phyloP scores from a whole-genome alignment of 2,888 invertebrate genomes.

The Rhodophaea formosa region DNA sequence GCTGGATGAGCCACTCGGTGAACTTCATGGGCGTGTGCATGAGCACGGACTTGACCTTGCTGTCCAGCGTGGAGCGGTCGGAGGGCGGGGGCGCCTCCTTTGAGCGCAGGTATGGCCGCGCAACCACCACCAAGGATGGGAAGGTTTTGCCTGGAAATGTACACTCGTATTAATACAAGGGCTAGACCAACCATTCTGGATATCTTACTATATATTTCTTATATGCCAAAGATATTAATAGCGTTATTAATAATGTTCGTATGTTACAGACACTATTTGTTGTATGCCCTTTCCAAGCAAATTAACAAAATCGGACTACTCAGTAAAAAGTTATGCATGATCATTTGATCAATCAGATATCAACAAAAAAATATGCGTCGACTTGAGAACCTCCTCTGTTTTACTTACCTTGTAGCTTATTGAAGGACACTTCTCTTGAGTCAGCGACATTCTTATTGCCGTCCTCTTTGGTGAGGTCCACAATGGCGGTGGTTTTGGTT shows the following conservation, averaged over 20 bases:
- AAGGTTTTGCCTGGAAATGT: conserved; percentile 86
- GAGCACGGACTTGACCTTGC: conserved; percentile 90
- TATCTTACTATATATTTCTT: too few relatives aligned
- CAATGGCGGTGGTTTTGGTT: conserved; percentile 76
- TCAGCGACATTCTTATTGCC: conserved; percentile 83
- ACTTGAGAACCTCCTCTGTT: too few relatives aligned
- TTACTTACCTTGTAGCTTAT: conserved; percentile 85
- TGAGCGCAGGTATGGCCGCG: conserved; percentile 88
- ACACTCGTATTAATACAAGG: too few relatives aligned
- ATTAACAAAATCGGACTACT: too few relatives aligned
- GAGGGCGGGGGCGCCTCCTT: conserved; percentile 82
- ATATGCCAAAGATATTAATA: too few relatives aligned
- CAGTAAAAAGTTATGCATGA: too few relatives aligned
- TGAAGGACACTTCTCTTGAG: conserved; percentile 87
- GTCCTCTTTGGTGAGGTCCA: conserved; percentile 84
- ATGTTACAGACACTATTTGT: too few relatives aligned
- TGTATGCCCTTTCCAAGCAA: too few relatives aligned
- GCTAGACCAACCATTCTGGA: too few relatives aligned
- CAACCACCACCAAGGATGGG: conserved; percentile 92
- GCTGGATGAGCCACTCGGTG: conserved; percentile 94
- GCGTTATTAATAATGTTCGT: too few relatives aligned
- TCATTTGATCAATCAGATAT: too few relatives aligned
- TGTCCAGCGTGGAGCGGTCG: conserved; percentile 85
- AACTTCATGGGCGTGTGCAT: conserved; percentile 92
- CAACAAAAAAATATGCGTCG: too few relatives aligned